These are phyloP conservation scores for Triplophysa dalaica DNA, from an alignment of 2,113 vertebrate genomes.

Conservation along the genomic window DNA sequence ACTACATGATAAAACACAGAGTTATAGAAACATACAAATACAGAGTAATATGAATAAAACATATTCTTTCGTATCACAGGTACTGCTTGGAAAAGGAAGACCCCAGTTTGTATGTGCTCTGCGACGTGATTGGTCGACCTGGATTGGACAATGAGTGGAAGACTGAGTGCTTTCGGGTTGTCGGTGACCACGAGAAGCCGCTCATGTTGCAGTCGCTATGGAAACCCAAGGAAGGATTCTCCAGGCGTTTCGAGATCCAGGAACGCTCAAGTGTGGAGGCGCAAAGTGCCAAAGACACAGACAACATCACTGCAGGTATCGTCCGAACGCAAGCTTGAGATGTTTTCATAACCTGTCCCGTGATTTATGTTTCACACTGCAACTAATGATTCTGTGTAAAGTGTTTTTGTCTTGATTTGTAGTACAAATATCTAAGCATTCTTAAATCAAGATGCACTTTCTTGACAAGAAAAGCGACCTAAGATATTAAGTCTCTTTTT, in stretches of 20 bases:
- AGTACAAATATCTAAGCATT: too few species aligned
- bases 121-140: conserved; percentile 74
- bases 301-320: conserved; percentile 75
- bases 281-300: conserved; percentile 64
- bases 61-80: conserved; percentile 54
- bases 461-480: too few species aligned
- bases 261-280: conserved; percentile 62
- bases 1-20: too few species aligned
- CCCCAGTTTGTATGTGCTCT: conserved; percentile 69
- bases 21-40: too few species aligned
- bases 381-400: too few species aligned
- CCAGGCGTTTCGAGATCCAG: conserved; percentile 78
- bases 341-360: conserved; percentile 2
- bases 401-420: too few species aligned
- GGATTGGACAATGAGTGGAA: conserved; percentile 70
- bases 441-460: too few species aligned
- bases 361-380: too few species aligned
- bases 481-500: too few species aligned
- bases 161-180: conserved; percentile 75
- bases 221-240: conserved; percentile 80
- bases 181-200: conserved; percentile 74
- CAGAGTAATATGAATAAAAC: background rate
- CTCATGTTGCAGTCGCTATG: conserved; percentile 78
- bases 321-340: background rate
- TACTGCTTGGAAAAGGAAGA: conserved; percentile 77